Conservation (phyloP, 2,113 vertebrate species). For the Glaucomys volans region DNA sequence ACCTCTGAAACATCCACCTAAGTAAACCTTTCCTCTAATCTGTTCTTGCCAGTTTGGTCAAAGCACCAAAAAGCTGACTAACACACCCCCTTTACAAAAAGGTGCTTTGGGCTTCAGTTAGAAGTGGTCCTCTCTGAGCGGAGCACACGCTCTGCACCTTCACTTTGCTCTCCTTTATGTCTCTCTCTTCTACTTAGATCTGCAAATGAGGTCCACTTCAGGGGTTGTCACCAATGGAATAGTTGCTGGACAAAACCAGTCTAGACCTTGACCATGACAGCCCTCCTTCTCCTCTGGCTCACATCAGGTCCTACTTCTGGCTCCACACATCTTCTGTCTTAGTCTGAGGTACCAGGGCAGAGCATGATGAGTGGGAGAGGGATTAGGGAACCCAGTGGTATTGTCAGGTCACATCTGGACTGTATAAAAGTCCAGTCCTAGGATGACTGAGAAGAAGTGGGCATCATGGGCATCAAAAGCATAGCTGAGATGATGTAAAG, state of each 20-base stretch:
- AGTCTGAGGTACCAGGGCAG: background rate
- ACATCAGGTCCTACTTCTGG: background rate
- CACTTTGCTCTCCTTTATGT: background rate
- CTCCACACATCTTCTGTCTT: background rate
- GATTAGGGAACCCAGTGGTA: background rate
- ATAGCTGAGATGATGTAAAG: background rate
- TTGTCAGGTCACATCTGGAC: background rate
- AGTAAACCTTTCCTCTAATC: no score
- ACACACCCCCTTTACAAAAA: background rate
- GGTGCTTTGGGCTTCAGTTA: background rate
- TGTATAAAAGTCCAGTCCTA: background rate
- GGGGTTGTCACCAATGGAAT: background rate
- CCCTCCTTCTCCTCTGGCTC: background rate
- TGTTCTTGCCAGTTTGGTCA: no score
- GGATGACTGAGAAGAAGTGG: background rate
- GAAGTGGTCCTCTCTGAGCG: no score
- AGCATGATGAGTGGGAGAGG: background rate
- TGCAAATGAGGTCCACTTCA: background rate
- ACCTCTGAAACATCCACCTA: no score
- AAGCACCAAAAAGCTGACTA: no score
- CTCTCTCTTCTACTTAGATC: background rate
- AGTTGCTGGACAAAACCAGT: background rate
- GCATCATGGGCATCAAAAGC: no score
- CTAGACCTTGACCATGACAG: no score
- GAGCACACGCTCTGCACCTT: no score